Conservation (phyloP, 2,797 vertebrate genomes). For the Sylvilagus floridanus region DNA sequence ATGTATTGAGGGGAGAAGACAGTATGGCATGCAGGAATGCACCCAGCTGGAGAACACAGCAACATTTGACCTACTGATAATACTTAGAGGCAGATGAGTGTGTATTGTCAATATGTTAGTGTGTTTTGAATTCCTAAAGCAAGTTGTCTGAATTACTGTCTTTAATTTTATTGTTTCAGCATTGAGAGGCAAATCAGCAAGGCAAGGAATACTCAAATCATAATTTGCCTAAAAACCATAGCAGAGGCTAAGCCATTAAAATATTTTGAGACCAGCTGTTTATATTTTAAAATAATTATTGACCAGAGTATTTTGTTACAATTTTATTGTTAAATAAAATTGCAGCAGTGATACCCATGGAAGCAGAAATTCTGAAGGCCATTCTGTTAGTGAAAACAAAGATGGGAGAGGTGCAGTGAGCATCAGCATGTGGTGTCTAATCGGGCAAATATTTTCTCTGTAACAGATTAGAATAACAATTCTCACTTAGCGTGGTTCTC, state of each 20-base stretch:
- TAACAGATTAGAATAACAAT: neutral
- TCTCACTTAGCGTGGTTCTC: neutral
- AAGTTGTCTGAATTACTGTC: neutral
- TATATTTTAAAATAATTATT: slow-evolving; percentile 41
- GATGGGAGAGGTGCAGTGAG: neutral
- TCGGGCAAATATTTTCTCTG: neutral
- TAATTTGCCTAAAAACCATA: slow-evolving; percentile 43
- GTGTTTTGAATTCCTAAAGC: slow-evolving; percentile 44
- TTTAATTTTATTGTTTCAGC: slow-evolving; percentile 51
- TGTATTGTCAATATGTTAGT: slow-evolving; percentile 4
- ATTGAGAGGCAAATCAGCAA: slow-evolving; percentile 34
- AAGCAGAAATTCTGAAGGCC: slow-evolving; percentile 24
- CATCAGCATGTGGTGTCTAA: neutral
- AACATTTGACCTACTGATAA: neutral
- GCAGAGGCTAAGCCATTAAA: slow-evolving; percentile 38
- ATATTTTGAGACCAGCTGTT: slow-evolving; percentile 26
- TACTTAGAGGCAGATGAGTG: neutral
- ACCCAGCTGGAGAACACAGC: neutral
- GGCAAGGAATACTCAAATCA: slow-evolving; percentile 30
- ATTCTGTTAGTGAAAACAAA: slow-evolving; percentile 47
- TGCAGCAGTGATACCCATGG: neutral
- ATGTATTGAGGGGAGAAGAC: neutral
- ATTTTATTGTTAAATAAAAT: slow-evolving; percentile 65
- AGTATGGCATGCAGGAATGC: neutral
- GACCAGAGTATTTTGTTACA: slow-evolving; percentile 24